Conservation (phyloP, 2,113 vertebrate genomes). For the Oriolus oriolus region DNA sequence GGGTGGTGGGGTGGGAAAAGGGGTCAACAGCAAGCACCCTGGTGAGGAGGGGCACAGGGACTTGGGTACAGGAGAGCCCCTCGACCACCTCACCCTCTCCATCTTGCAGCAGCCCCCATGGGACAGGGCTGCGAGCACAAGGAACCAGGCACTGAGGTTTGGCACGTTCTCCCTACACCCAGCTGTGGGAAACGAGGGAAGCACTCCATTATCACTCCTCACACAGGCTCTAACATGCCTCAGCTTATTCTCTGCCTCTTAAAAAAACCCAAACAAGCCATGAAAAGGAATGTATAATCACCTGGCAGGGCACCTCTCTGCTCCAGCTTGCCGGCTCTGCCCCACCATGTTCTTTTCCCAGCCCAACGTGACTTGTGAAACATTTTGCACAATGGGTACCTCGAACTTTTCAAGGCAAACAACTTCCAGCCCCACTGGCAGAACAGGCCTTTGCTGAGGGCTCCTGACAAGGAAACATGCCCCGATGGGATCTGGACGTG, state of each 20-base stretch:
- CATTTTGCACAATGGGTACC: background rate
- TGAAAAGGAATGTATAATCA: constrained; percentile 22
- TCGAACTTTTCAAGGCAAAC: background rate
- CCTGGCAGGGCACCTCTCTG: background rate
- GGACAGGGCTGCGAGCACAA: background rate
- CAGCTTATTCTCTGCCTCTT: background rate
- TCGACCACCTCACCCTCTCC: fast-evolving
- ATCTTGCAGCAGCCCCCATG: fast-evolving
- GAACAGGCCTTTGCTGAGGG: background rate
- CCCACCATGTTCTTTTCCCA: background rate
- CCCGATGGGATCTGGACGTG: fast-evolving
- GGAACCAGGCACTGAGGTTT: background rate
- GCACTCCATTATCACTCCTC: background rate
- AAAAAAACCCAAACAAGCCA: background rate
- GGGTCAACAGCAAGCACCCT: background rate
- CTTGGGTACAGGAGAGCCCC: fast-evolving
- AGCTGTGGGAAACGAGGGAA: constrained; percentile 49
- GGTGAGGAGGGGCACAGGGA: background rate
- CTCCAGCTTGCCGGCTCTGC: constrained; percentile 1
- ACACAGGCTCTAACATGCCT: constrained; percentile 28
- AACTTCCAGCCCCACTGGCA: background rate
- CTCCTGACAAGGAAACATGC: background rate
- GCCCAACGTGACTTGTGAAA: background rate
- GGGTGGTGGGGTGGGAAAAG: background rate
- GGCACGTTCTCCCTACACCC: constrained; percentile 7